Conservation (phyloP, 2,888 invertebrate species). For the Penaeus monodon region DNA sequence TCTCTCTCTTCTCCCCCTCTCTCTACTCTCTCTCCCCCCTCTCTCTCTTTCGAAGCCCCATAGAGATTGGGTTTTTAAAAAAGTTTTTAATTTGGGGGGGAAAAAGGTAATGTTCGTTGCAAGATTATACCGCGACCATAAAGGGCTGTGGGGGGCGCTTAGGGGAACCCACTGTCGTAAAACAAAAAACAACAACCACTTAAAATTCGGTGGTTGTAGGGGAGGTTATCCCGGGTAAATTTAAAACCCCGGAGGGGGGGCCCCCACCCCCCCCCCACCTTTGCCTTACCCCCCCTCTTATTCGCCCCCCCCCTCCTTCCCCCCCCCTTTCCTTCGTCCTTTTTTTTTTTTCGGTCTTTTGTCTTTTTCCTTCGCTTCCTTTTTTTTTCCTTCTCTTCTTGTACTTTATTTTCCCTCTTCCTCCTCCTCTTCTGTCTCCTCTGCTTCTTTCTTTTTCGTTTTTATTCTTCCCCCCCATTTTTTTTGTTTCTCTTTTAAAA, state of each 20-base stretch:
- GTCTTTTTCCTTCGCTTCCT: too few relatives aligned
- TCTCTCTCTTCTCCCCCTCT: not conserved
- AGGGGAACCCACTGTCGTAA: too few relatives aligned
- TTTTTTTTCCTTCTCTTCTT: not conserved
- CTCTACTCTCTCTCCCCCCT: not conserved
- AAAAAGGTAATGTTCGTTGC: too few relatives aligned
- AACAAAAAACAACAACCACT: too few relatives aligned
- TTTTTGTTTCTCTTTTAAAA: not conserved
- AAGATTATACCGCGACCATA: too few relatives aligned
- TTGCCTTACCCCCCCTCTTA: not conserved
- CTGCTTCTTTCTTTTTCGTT: not conserved
- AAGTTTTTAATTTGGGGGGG: too few relatives aligned
- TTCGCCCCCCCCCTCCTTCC: not conserved
- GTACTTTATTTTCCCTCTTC: not conserved
- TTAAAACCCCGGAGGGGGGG: not conserved
- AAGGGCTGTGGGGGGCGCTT: too few relatives aligned
- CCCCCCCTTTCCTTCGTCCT: not conserved
- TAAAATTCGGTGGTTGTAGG: too few relatives aligned
- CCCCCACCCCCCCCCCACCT: slow-evolving; percentile 11
- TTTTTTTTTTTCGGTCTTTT: not conserved
- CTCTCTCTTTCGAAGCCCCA: not conserved
- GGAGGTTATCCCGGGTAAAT: too few relatives aligned
- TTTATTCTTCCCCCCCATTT: not conserved
- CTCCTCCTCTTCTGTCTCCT: not conserved
- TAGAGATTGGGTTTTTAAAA: too few relatives aligned